Conservation (phyloP, 1,140 invertebrate species). For the Euwallacea similis region DNA sequence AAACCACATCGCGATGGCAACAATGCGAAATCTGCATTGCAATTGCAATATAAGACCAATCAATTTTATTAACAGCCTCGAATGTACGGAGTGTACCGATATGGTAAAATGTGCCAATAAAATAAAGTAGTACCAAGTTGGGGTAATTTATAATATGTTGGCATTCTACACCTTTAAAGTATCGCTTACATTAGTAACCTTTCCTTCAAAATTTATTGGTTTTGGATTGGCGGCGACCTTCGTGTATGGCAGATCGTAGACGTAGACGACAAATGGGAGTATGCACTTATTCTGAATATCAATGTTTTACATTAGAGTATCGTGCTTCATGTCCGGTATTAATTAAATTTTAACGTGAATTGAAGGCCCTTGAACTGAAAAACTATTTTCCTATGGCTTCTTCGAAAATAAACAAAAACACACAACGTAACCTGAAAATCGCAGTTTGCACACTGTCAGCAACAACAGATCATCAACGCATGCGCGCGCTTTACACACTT, state of each 20-base stretch:
- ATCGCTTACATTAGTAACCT: slow-evolving; percentile 35
- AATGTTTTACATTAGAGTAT: not conserved
- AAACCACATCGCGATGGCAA: slow-evolving; percentile 9
- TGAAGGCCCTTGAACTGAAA: no score
- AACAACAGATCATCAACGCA: no score
- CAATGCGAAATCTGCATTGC: slow-evolving; percentile 2
- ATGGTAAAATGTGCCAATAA: slow-evolving; percentile 37
- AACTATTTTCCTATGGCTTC: no score
- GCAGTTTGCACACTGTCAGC: no score
- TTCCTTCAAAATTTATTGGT: slow-evolving; percentile 28
- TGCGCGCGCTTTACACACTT: no score
- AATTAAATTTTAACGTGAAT: not conserved
- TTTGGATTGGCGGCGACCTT: slow-evolving; percentile 12
- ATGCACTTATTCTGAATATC: no score
- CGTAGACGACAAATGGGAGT: no score
- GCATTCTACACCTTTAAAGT: slow-evolving; percentile 32
- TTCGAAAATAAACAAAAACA: no score
- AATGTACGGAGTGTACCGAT: not conserved
- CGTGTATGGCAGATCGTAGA: not conserved
- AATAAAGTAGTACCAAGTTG: slow-evolving; percentile 23
- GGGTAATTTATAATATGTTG: slow-evolving; percentile 26
- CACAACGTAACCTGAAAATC: no score
- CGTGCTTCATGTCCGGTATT: not conserved
- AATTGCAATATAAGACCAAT: slow-evolving; percentile 8
- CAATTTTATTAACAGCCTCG: slow-evolving; percentile 33